Evolutionary conservation across 2,113 vertebrate genomes (phyloP).

Genomic region (Anguilla rostrata): DNA sequence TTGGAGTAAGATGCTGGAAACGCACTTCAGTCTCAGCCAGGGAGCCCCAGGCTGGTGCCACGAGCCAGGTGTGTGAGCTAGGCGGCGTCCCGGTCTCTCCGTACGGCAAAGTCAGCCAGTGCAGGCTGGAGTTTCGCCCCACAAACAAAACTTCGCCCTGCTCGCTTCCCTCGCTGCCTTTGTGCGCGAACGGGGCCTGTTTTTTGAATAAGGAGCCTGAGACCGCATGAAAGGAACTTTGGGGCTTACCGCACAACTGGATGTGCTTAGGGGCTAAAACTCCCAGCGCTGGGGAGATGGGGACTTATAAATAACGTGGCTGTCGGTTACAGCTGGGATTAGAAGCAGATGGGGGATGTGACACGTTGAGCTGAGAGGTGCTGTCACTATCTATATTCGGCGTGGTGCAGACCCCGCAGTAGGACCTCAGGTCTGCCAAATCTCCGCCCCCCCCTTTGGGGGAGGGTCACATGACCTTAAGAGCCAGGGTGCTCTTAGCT

Average conservation of each 20-base stretch:
- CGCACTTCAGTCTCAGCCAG: conserved; percentile 52
- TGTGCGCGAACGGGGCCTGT: conserved; percentile 4
- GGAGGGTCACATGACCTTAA: neutral
- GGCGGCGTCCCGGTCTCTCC: neutral
- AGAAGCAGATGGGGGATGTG: conserved; percentile 85
- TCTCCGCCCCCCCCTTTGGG: neutral
- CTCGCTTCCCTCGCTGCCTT: neutral
- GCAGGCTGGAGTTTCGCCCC: conserved; percentile 40
- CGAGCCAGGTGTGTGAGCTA: conserved; percentile 38
- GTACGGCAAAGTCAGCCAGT: conserved; percentile 45
- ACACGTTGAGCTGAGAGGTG: conserved; percentile 68
- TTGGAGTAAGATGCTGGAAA: conserved; percentile 53
- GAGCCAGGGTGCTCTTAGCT: neutral
- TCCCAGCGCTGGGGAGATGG: conserved; percentile 85
- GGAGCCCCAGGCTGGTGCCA: conserved; percentile 55
- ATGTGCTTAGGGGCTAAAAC: conserved; percentile 87
- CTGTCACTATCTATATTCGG: conserved; percentile 53
- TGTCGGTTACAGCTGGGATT: conserved; percentile 88
- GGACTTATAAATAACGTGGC: conserved; percentile 94
- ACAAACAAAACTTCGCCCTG: neutral
- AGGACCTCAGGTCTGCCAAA: conserved; percentile 43
- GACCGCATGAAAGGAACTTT: conserved; percentile 82
- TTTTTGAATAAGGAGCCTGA: conserved; percentile 57
- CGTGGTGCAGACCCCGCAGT: conserved; percentile 26
- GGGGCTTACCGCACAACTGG: conserved; percentile 86